Conservation (phyloP, 2,888 invertebrate genomes). For the Eudemis profundana region DNA sequence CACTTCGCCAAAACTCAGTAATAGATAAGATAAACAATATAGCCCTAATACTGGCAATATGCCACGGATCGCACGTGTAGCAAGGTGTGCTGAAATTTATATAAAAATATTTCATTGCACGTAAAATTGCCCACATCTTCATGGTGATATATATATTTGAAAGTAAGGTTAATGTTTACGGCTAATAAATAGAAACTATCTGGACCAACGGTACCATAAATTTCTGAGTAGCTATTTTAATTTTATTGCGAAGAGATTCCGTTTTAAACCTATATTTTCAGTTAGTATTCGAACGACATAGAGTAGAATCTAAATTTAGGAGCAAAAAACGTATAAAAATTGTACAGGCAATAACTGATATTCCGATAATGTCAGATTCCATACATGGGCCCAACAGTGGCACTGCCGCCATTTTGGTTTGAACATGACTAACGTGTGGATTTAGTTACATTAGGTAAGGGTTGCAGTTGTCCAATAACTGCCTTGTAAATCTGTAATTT, state of each 20-base stretch:
- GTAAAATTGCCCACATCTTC: conserved; percentile 51
- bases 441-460: no score
- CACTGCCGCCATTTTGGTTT: no score
- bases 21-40: conserved; percentile 62
- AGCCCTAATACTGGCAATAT: conserved; percentile 50
- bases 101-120: conserved; percentile 45
- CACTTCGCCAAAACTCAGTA: conserved; percentile 69
- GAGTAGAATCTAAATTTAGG: no score
- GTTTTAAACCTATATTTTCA: not conserved
- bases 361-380: no score
- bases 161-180: conserved; percentile 49
- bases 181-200: conserved; percentile 46
- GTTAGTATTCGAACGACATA: no score
- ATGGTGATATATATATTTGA: conserved; percentile 45
- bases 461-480: no score
- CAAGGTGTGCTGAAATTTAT: conserved; percentile 31
- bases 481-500: no score
- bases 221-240: conserved; percentile 17
- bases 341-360: no score
- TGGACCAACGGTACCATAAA: conserved; percentile 25
- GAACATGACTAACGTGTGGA: no score
- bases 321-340: no score
- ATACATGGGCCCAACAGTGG: no score
- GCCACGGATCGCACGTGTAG: conserved; percentile 51
- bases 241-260: conserved; percentile 22